Percentiles rank a stretch among this genome's conserved stretches.
phyloP scores from a whole-genome alignment of 2,797 vertebrate species.

The Sebastes matsubarae region DNA sequence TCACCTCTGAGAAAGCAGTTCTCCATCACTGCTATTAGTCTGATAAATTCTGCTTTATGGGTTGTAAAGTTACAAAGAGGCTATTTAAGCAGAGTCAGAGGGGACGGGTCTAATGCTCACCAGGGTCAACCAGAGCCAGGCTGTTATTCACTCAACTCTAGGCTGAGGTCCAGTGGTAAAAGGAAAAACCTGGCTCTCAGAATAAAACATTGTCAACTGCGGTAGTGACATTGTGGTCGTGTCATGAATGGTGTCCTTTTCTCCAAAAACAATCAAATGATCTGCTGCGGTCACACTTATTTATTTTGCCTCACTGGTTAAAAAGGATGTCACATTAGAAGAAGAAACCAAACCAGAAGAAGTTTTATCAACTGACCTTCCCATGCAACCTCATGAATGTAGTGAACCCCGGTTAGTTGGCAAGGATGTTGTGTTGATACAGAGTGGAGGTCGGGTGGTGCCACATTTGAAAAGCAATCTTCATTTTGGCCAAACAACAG shows the following conservation, averaged over 20 bases:
- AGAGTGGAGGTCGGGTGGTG: constrained; percentile 32
- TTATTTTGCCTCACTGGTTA: constrained; percentile 30
- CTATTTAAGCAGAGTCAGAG: constrained; percentile 59
- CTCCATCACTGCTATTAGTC: constrained; percentile 30
- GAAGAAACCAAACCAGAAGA: constrained; percentile 31
- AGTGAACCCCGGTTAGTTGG: constrained; percentile 18
- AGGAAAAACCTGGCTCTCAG: constrained; percentile 36
- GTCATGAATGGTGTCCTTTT: constrained; percentile 43
- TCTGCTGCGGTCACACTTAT: constrained; percentile 45
- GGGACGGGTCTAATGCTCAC: constrained; percentile 43
- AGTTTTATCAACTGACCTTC: constrained; percentile 46
- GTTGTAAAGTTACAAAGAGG: constrained; percentile 40
- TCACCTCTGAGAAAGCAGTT: constrained; percentile 29
- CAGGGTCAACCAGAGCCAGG: constrained; percentile 43
- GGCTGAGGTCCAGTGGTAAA: constrained; percentile 11
- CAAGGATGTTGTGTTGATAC: constrained; percentile 16
- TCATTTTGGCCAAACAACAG: constrained; percentile 66
- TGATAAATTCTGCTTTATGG: constrained; percentile 46
- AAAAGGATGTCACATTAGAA: constrained; percentile 28
- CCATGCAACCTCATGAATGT: constrained; percentile 29
- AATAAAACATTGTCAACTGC: constrained; percentile 46
- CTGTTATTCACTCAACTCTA: constrained; percentile 39
- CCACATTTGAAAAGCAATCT: constrained; percentile 57
- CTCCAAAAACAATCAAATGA: constrained; percentile 45
- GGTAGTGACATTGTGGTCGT: constrained; percentile 39